phyloP scores from a whole-genome alignment of 1,140 invertebrate genomes.

The Papilio glaucus region DNA sequence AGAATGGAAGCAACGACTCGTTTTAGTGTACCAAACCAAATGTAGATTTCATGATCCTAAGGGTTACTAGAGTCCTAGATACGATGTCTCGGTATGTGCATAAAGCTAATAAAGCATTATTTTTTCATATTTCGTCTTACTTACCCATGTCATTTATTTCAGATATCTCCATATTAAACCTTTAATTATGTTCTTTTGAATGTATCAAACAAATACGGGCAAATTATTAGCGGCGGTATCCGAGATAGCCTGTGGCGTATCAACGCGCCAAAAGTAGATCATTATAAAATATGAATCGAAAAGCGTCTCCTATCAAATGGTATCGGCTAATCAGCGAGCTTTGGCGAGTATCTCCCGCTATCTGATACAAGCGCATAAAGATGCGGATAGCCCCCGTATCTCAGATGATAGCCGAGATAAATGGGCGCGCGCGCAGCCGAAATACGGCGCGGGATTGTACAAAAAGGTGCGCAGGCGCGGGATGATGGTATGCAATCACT shows the following conservation, averaged over 20 bases:
- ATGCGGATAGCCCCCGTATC: constrained; percentile 72
- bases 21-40: too few relatives aligned
- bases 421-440: constrained; percentile 74
- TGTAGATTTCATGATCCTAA: too few relatives aligned
- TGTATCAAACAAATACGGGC: constrained; percentile 3
- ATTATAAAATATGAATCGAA: constrained; percentile 58
- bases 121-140: too few relatives aligned
- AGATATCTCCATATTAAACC: too few relatives aligned
- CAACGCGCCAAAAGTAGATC: constrained; percentile 55
- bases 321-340: constrained; percentile 72
- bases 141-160: too few relatives aligned
- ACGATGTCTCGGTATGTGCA: too few relatives aligned
- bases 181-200: background rate
- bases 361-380: constrained; percentile 74
- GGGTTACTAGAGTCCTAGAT: too few relatives aligned
- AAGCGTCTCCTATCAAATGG: constrained; percentile 52
- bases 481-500: constrained; percentile 50
- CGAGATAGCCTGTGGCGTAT: constrained; percentile 32
- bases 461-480: constrained; percentile 68
- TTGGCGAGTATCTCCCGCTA: constrained; percentile 68
- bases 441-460: constrained; percentile 70
- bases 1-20: too few relatives aligned
- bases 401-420: constrained; percentile 77
- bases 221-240: background rate
- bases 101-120: too few relatives aligned